Percentiles rank a stretch among this genome's conserved stretches.
Conservation (phyloP, 2,888 invertebrate species). For the Geotrupes spiniger region DNA sequence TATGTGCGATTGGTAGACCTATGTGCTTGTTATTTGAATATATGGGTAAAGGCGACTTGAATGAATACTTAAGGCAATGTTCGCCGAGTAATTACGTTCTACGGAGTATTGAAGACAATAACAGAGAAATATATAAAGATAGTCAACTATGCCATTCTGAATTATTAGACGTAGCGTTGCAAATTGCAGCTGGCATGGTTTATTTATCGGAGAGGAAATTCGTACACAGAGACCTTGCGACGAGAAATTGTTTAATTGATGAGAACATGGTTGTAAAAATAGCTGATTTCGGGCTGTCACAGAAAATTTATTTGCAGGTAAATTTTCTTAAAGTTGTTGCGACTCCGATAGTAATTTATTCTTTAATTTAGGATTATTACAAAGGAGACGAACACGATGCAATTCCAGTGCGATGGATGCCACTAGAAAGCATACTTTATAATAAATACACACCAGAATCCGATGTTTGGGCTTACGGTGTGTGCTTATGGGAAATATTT, state of each 20-base stretch:
- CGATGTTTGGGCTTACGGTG: conserved; percentile 97
- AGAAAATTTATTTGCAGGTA: conserved; percentile 85
- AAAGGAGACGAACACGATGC: conserved; percentile 95
- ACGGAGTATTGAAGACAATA: conserved; percentile 60
- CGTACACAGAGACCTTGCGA: conserved; percentile 93
- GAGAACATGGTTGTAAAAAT: conserved; percentile 95
- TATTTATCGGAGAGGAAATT: conserved; percentile 92
- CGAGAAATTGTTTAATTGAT: conserved; percentile 92
- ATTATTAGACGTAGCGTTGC: conserved; percentile 79
- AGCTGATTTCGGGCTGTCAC: conserved; percentile 94
- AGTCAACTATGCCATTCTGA: conserved; percentile 75
- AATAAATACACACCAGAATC: conserved; percentile 95
- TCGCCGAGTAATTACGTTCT: conserved; percentile 81
- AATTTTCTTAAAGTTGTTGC: too few relatives aligned
- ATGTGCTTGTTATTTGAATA: conserved; percentile 98
- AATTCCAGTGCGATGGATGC: conserved; percentile 98
- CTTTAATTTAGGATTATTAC: conserved; percentile 69
- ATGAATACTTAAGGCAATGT: conserved; percentile 84
- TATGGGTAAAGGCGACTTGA: conserved; percentile 96
- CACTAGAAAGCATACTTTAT: conserved; percentile 91
- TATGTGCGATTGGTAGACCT: conserved; percentile 92
- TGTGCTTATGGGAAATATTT: conserved; percentile 96
- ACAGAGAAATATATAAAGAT: conserved; percentile 58
- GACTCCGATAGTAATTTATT: conserved; percentile 10
- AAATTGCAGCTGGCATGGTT: conserved; percentile 93